Evolutionary conservation across 2,888 invertebrate genomes (phyloP), one percentile per base, ranked within the genome.

Genomic region (Thyatira batis): DNA sequence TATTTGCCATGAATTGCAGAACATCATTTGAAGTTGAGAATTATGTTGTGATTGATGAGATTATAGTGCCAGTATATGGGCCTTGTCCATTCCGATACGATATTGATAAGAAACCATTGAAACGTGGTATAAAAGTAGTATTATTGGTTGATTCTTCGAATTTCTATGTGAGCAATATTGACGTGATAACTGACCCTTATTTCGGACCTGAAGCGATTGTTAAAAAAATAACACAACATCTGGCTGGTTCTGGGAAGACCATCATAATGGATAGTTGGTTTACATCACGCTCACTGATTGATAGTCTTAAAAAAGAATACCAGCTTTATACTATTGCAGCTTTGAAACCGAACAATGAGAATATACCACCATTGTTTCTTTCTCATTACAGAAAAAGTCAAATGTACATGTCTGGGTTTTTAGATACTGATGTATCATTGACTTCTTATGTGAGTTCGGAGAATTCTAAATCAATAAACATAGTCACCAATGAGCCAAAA

Each of bases 1-100:
- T 87, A 55, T 92, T 92, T 59, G 82, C 88, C 25, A 72, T 85
- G 69, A 92, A 92, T 70, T 90, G 92, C 61, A 82, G 89, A 69
- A 82, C 80, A 55, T 76, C 82, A 51, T 79, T 80, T 58, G 80
- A 84, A 28, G 76, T 87, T 45, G 80, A 80, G 30, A 80, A 80
- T 57, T 61, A 71, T 39, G 85, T 76, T 5, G 87, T 89, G 43
- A 74, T 92, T 63, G 92, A 92, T 78, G 92, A 92, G 73, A 78
- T 87, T 55, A 77, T 92, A 57, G 72, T 87, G 50, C 89, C 89
- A 43, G 82, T 89, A 63, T 82, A 82, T 58, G 90, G 92, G 20
- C 87, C 89, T 54, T 92, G 91, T 61, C 85, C 91, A 48, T 91
- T 91, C 67, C 77, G 87, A 59, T 90, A 87, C 67, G 70, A 80